Conservation (phyloP, 1,140 invertebrate genomes). For the Cephus cinctus region DNA sequence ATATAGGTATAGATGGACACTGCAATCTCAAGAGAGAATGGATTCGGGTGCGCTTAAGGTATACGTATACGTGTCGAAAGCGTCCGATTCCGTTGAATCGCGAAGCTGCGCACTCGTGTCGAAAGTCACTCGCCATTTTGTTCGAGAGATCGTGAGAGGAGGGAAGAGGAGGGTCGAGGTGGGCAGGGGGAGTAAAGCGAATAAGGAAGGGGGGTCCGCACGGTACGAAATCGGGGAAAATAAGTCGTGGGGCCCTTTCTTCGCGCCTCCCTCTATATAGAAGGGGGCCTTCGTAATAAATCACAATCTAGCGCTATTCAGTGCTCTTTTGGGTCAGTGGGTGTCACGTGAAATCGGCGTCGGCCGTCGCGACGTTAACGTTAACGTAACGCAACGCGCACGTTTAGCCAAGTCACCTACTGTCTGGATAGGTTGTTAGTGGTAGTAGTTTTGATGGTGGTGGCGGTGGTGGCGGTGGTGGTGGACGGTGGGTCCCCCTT, state of each 20-base stretch:
- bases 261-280: constrained; percentile 13
- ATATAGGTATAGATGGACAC: too few relatives aligned
- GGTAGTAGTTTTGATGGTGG: too few relatives aligned
- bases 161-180: neutral
- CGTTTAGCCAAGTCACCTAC: neutral
- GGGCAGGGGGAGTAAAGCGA: constrained; percentile 1
- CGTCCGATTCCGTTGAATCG: too few relatives aligned
- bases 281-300: constrained; percentile 24
- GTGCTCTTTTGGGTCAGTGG: constrained; percentile 26
- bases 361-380: neutral
- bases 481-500: too few relatives aligned
- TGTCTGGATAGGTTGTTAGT: too few relatives aligned
- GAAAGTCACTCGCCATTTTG: constrained; percentile 13
- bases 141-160: constrained; percentile 5
- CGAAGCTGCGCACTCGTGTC: too few relatives aligned
- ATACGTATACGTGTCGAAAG: too few relatives aligned
- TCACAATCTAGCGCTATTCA: constrained; percentile 32
- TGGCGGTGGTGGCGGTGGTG: too few relatives aligned
- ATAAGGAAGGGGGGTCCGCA: neutral
- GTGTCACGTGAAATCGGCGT: constrained; percentile 20
- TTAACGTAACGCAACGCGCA: neutral
- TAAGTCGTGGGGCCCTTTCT: constrained; percentile 2
- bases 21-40: too few relatives aligned
- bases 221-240: neutral
- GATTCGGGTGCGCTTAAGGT: too few relatives aligned